These are phyloP conservation scores for Torymus tubicola DNA, from an alignment of 2,888 invertebrate species.

Conservation along the genomic window DNA sequence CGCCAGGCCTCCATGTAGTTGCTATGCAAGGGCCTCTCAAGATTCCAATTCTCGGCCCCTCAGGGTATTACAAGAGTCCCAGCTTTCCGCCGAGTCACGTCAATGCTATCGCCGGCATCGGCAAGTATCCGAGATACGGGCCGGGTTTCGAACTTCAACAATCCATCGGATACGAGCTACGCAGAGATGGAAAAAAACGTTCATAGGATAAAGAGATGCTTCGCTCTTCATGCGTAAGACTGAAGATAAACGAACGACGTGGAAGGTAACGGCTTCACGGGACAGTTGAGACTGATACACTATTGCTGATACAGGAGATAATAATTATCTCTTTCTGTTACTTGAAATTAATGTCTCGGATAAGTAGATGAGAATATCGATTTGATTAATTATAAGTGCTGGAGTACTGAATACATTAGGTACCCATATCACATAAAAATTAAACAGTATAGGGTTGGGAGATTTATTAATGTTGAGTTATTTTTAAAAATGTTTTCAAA, in stretches of 20 bases:
- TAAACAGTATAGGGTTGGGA: too few species aligned
- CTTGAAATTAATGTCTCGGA: too few species aligned
- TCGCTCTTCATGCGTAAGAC: neutral
- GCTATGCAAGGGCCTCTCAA: slow-evolving; percentile 46
- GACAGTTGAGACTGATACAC: slow-evolving; percentile 35
- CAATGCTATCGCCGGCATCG: slow-evolving; percentile 12
- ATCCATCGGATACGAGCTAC: slow-evolving; percentile 44
- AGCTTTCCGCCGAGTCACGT: slow-evolving; percentile 4
- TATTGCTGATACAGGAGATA: neutral
- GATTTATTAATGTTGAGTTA: too few species aligned
- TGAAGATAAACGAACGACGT: slow-evolving; percentile 30
- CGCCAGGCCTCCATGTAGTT: slow-evolving; percentile 29
- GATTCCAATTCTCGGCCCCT: slow-evolving; percentile 36
- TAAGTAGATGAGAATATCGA: too few species aligned
- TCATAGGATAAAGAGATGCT: slow-evolving; percentile 28
- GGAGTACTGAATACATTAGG: too few species aligned
- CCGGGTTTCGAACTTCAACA: slow-evolving; percentile 37
- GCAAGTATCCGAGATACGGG: slow-evolving; percentile 22
- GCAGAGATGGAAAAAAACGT: slow-evolving; percentile 19
- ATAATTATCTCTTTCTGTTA: too few species aligned
- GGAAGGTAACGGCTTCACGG: slow-evolving; percentile 36
- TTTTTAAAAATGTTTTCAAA: too few species aligned
- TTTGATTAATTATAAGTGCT: too few species aligned
- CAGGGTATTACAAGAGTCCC: slow-evolving; percentile 2
- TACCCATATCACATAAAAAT: too few species aligned